A percentile compares a stretch with the other conserved stretches of the same genome.
phyloP scores from a whole-genome alignment of 2,113 vertebrate genomes.

The Lamprotornis superbus region DNA sequence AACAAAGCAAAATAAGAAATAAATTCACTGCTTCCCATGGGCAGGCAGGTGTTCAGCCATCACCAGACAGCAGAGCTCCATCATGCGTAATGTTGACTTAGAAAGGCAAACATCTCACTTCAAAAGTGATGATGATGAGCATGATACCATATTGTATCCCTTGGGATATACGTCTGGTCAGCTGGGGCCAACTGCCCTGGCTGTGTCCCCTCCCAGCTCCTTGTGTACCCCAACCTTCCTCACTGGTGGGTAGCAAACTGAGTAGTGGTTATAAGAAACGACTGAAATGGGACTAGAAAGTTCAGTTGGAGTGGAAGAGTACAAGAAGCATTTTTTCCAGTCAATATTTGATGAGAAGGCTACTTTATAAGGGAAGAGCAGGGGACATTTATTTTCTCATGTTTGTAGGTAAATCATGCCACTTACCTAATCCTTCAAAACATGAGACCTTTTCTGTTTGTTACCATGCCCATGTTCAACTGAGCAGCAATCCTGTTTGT shows the following conservation, averaged over 20 bases:
- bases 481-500: neutral
- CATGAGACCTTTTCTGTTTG: neutral
- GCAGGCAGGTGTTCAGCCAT: neutral
- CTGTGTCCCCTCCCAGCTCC: neutral
- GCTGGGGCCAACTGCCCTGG: neutral
- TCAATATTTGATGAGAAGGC: neutral
- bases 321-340: neutral
- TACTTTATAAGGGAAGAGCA: neutral
- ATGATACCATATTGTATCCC: neutral
- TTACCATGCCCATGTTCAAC: neutral
- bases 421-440: neutral
- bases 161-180: neutral
- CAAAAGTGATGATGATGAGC: neutral
- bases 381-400: neutral
- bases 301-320: neutral
- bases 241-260: neutral
- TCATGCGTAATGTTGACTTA: rapidly evolving
- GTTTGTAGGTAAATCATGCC: neutral
- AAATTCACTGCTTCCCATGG: neutral
- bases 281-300: neutral
- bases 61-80: neutral
- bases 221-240: neutral
- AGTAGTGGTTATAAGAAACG: neutral
- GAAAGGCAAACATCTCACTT: neutral
- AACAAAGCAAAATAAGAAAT: neutral